Base-by-base conservation (phyloP, 1,140 invertebrate species). In the Mylabris phalerata region DNA sequence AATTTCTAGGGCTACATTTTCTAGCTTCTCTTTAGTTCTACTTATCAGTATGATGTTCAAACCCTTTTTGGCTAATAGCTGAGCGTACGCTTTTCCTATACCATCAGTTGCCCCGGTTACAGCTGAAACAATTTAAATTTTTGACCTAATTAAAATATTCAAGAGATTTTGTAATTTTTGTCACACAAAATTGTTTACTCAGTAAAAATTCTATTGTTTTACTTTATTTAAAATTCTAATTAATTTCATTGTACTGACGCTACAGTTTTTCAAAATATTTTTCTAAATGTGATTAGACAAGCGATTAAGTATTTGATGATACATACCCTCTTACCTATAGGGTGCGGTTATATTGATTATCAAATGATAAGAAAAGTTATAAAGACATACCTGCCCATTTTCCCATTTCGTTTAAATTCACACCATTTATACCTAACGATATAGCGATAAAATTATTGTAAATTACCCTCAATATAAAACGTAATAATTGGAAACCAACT, bases 101-200 rank as follows among this genome's bases (percentile, higher is more conserved):
- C 93, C 93, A 80, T 95, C 92, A 4, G 93, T 95, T 1, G 89
- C 84, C 27, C 93, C 93, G 32, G 93, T 96, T 0, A 95, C 77
- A 56, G 96, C 89, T 83, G 78, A 56, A 85, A 80, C 59, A 70
- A 67, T 68, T 32, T 3, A 32, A 32, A 32, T 7, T 32, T 32
- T 32, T 32, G 32, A 32, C 32, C 32, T 32, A 32, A 4, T 32
- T 5, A 32, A 32, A 5, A 7, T 5, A 32, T 32, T 32, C 19
- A 1, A 19, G 1, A 19, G 13, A 1, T 13, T 13, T 19, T 19
- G 19, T 19, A 19, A 19, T 19, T 19, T 19, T 19, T 19, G 19
- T 19, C 19, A 19, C 19, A 54, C 47, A 24, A 48, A 55, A 11
- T 7, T 46, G 39, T 9, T 58, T 39, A 19, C 7, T 19, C n/a